Base-by-base conservation (phyloP, 2,797 vertebrate genomes). In the Silurus lanzhouensis region DNA sequence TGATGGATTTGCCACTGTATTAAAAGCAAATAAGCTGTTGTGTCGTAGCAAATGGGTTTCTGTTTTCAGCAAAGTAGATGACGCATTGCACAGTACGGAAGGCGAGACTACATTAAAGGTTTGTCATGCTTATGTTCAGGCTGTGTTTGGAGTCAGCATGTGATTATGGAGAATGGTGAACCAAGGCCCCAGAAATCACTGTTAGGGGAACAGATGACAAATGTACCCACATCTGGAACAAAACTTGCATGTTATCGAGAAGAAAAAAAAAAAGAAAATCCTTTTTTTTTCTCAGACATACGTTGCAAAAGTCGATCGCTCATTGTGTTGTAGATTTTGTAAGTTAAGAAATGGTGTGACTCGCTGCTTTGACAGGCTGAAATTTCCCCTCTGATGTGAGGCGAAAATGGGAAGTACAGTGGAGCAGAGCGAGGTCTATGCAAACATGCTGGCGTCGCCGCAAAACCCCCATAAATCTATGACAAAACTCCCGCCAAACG, bases 1-100 rank as follows among this genome's bases (percentile, higher is more conserved):
- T 95, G 93, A 95, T 94, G 93, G 92, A 94, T 93, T 93, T 91
- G 93, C 90, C 93, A 92, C 90, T 93, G 94, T 94, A 94, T 91
- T 93, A 93, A 94, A 94, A 94, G 93, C 93, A 95, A 95, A 95
- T 94, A 95, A 93, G 94, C 90, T 94, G 94, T 93, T 95, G 94
- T 94, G 94, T 93, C 93, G 91, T 92, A 93, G 92, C 92, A 94
- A 96, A 95, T 95, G 93, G 93, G 89, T 91, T 94, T 94, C 90
- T 91, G 86, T 92, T 91, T 87, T 88, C 90, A 86, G 84, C 89
- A 92, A 89, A 88, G 88, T 88, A 90, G 88, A 88, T 86, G 85
- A 85, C 86, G 87, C 85, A 85, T 88, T 52, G 85, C 86, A 83
- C 88, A 82, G 88, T 84, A 85, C 63, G 74, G 84, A 89, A 86